These are phyloP conservation scores for Rapana venosa DNA, from an alignment of 2,888 invertebrate species.

Conservation along the genomic window DNA sequence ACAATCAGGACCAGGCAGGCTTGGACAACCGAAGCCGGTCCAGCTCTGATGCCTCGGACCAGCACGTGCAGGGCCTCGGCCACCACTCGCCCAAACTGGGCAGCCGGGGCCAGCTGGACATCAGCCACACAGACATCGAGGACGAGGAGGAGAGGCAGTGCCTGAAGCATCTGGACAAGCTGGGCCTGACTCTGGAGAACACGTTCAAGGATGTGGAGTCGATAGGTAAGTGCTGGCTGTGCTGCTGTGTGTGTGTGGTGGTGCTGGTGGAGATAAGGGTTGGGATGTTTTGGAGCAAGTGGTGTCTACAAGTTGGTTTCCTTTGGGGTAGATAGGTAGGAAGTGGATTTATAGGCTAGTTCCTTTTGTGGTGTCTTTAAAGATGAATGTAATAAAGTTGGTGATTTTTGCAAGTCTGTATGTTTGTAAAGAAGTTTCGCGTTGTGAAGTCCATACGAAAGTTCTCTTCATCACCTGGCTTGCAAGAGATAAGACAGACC, in stretches of 20 bases:
- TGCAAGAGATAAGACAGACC: too few relatives aligned
- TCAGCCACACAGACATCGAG: background rate
- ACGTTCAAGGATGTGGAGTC: conserved; percentile 32
- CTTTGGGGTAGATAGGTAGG: too few relatives aligned
- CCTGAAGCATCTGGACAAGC: conserved; percentile 24
- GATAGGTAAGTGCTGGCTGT: background rate
- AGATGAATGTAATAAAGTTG: too few relatives aligned
- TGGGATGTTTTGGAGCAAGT: background rate
- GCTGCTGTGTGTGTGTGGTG: too few relatives aligned
- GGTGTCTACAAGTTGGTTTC: too few relatives aligned
- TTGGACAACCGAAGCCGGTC: background rate
- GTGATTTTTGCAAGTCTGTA: too few relatives aligned
- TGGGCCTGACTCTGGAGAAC: conserved; percentile 25
- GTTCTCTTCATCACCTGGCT: too few relatives aligned
- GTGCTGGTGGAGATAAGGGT: too few relatives aligned
- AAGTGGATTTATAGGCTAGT: too few relatives aligned
- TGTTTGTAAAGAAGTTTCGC: too few relatives aligned
- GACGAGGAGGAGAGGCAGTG: conserved; percentile 9
- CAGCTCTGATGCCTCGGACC: conserved; percentile 8
- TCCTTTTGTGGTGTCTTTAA: too few relatives aligned
- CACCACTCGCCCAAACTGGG: background rate
- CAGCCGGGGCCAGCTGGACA: background rate
- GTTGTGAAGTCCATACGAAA: too few relatives aligned
- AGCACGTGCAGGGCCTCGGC: background rate
- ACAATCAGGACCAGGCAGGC: background rate